Conservation (phyloP, 2,113 vertebrate genomes). For the Synodontis membranacea region DNA sequence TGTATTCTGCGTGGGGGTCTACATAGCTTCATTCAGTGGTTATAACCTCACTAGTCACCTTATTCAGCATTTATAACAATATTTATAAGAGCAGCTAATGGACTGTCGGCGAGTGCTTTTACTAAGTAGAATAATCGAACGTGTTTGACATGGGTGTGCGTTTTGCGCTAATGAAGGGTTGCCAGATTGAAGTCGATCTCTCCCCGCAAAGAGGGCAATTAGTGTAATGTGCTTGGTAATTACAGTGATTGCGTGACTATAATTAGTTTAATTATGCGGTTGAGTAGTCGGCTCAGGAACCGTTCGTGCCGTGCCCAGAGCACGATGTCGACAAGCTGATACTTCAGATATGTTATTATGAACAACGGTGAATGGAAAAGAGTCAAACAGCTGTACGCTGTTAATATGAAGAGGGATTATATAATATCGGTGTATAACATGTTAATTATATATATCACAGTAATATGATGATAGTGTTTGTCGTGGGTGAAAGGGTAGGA, state of each 20-base stretch:
- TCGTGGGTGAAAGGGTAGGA: background rate
- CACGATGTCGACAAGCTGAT: slow-evolving; percentile 32
- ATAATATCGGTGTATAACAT: background rate
- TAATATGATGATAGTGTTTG: background rate
- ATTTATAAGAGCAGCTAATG: background rate
- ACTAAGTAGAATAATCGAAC: slow-evolving; percentile 23
- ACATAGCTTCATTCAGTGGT: background rate
- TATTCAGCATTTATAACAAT: slow-evolving; percentile 21
- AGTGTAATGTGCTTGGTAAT: slow-evolving; percentile 54
- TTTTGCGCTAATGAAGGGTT: slow-evolving; percentile 39
- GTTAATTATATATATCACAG: background rate
- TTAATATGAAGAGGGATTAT: background rate
- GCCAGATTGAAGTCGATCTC: slow-evolving; percentile 44
- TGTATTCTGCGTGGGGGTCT: background rate
- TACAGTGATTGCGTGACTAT: slow-evolving; percentile 56
- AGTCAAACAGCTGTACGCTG: slow-evolving; percentile 10
- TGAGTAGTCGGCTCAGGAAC: slow-evolving; percentile 50
- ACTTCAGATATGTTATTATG: slow-evolving; percentile 29
- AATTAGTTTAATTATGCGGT: slow-evolving; percentile 59
- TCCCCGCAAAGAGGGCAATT: slow-evolving; percentile 52
- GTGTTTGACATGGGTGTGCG: slow-evolving; percentile 21
- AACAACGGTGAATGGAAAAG: background rate
- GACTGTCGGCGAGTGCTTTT: slow-evolving; percentile 11
- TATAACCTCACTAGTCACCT: slow-evolving; percentile 4
- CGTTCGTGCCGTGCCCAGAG: slow-evolving; percentile 38